Conservation (phyloP, 1,140 invertebrate genomes). For the Solenopsis invicta region DNA sequence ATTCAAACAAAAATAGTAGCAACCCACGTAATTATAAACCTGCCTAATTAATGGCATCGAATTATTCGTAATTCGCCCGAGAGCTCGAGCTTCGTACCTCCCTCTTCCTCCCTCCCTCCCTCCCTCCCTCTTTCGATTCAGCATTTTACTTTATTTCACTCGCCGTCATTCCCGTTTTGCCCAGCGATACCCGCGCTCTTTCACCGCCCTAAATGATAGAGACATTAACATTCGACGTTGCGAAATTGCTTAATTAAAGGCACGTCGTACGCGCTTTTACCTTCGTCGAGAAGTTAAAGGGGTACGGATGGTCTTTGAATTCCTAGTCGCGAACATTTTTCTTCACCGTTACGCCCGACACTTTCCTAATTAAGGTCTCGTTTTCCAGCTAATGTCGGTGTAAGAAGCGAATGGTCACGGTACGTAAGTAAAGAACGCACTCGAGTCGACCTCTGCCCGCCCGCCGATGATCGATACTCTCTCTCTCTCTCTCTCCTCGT, state of each 20-base stretch:
- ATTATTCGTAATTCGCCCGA: constrained; percentile 9
- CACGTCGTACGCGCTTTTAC: constrained; percentile 6
- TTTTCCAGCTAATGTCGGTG: constrained; percentile 21
- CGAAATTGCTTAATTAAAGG: constrained; percentile 61
- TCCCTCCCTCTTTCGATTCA: too few relatives aligned
- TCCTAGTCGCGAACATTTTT: constrained; percentile 31
- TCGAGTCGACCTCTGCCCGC: constrained; percentile 8
- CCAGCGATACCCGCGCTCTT: not conserved
- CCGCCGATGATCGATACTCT: constrained; percentile 36
- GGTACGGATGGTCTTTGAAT: constrained; percentile 46
- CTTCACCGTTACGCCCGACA: constrained; percentile 35
- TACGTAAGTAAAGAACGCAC: constrained; percentile 38
- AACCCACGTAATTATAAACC: not conserved
- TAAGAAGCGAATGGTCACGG: constrained; percentile 18
- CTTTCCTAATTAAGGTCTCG: constrained; percentile 50
- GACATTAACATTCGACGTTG: constrained; percentile 55
- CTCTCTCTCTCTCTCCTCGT: not conserved
- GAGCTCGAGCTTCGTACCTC: not conserved
- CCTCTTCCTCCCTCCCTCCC: too few relatives aligned
- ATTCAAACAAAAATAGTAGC: not conserved
- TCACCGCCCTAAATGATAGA: constrained; percentile 16
- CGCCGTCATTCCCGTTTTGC: not conserved
- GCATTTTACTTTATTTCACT: constrained; percentile 14
- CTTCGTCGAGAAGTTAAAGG: constrained; percentile 32
- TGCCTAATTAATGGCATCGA: not conserved